phyloP scores from a whole-genome alignment of 1,140 invertebrate species.

The Palaemon carinicauda region DNA sequence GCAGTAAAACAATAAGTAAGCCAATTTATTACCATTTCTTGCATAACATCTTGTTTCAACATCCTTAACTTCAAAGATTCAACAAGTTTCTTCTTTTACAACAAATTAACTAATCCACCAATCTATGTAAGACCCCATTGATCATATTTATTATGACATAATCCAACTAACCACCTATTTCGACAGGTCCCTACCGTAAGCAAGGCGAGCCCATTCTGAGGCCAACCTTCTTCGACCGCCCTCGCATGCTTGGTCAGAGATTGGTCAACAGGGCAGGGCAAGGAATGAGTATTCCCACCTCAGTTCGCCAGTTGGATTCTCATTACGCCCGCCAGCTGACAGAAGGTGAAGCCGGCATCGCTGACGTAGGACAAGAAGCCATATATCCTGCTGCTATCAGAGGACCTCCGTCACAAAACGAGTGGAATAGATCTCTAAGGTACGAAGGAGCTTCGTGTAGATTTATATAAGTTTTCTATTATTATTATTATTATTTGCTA shows the following conservation, averaged over 20 bases:
- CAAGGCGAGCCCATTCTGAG: constrained; percentile 23
- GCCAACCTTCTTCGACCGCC: constrained; percentile 6
- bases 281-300: background rate
- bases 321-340: background rate
- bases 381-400: background rate
- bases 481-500: background rate
- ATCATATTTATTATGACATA: too few species aligned
- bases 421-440: constrained; percentile 43
- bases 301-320: background rate
- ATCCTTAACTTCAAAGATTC: too few species aligned
- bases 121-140: too few species aligned
- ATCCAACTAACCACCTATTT: background rate
- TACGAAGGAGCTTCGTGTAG: too few species aligned
- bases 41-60: too few species aligned
- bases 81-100: too few species aligned
- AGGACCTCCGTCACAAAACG: background rate
- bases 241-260: background rate
- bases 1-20: too few species aligned
- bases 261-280: background rate
- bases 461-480: too few species aligned
- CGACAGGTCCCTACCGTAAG: constrained; percentile 33
- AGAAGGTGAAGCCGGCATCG: background rate
- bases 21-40: too few species aligned
- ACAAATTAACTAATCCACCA: too few species aligned
- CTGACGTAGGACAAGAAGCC: background rate